Evolutionary conservation across 1,140 invertebrate species (phyloP).

Genomic region (Dreissena rostriformis): DNA sequence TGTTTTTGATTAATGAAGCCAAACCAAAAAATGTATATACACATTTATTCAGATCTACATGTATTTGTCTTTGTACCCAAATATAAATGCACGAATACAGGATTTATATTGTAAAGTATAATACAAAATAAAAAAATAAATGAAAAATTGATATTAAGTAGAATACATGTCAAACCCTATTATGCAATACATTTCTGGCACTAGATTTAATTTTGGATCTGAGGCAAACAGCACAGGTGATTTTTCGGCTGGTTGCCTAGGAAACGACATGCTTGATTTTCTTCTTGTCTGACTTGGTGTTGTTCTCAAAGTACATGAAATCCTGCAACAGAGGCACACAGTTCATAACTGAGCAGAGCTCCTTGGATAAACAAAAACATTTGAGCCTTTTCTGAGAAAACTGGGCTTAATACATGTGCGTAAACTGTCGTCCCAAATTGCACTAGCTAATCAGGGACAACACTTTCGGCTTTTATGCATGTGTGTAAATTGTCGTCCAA

Average conservation of each 20-base stretch:
- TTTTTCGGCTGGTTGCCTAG: not conserved
- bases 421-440: no score
- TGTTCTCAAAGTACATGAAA: constrained; percentile 58
- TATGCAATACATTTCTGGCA: not conserved
- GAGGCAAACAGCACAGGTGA: not conserved
- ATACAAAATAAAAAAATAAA: not conserved
- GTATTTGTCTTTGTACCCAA: no score
- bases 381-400: no score
- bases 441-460: no score
- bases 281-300: constrained; percentile 43
- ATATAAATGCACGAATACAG: not conserved
- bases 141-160: not conserved
- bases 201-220: not conserved
- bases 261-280: constrained; percentile 31
- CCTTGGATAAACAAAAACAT: no score
- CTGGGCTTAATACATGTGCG: no score
- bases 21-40: no score
- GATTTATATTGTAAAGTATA: not conserved
- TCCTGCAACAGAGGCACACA: constrained; percentile 25
- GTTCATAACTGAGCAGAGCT: not conserved
- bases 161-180: not conserved
- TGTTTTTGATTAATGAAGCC: no score
- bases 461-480: no score
- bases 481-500: no score
- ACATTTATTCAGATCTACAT: no score